Conservation (phyloP, 2,113 vertebrate species). For the Phainopepla nitens region DNA sequence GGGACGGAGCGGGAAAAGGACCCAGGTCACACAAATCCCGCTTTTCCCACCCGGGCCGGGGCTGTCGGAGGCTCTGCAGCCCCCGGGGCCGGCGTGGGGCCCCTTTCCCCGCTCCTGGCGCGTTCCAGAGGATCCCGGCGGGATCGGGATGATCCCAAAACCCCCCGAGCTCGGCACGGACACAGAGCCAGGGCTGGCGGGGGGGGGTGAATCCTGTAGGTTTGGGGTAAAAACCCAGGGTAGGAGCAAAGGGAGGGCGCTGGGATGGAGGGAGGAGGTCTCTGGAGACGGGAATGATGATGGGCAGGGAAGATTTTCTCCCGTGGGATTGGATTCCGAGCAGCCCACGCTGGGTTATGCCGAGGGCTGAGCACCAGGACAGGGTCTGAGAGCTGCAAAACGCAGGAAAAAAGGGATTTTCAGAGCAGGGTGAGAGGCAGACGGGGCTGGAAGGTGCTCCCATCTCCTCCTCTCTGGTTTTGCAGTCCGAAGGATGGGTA, state of each 20-base stretch:
- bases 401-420: neutral
- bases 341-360: accelerated
- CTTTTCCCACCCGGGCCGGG: neutral
- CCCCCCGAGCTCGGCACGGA: accelerated
- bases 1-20: neutral
- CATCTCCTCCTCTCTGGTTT: neutral
- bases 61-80: neutral
- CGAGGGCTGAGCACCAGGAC: accelerated
- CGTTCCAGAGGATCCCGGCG: neutral
- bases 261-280: neutral
- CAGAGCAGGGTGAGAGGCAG: neutral
- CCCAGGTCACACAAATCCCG: neutral
- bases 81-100: neutral
- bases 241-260: neutral
- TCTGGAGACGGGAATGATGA: neutral
- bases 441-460: neutral
- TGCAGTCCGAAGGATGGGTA: neutral
- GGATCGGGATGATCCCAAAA: neutral
- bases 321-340: neutral
- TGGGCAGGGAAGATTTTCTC: neutral
- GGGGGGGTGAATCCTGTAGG: neutral
- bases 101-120: neutral
- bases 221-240: neutral
- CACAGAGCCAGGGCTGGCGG: accelerated
- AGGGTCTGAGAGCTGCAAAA: neutral